These are phyloP conservation scores for Salticus scenicus DNA, from an alignment of 2,888 invertebrate species.

Conservation along the genomic window DNA sequence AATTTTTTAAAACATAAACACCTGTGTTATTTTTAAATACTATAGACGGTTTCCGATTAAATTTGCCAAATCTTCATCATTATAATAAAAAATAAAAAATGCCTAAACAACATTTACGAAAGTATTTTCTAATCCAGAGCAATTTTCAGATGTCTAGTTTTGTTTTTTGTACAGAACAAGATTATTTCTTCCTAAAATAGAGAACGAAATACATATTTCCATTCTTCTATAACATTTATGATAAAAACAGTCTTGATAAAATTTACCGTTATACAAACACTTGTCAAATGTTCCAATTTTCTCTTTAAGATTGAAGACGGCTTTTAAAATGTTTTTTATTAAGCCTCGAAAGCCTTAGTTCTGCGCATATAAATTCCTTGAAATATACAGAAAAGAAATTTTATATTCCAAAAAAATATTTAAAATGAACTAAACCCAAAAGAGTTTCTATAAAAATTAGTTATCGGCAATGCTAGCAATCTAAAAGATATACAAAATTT, in stretches of 20 bases:
- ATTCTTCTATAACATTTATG: background rate
- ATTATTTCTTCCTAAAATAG: too few species aligned
- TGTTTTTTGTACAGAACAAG: too few species aligned
- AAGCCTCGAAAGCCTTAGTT: background rate
- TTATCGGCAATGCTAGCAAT: background rate
- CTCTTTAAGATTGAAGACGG: background rate
- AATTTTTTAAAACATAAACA: too few species aligned
- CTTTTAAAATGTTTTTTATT: background rate
- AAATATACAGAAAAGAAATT: background rate
- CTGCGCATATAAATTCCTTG: background rate
- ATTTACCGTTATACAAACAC: background rate
- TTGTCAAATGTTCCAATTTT: background rate
- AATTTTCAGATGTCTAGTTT: too few species aligned
- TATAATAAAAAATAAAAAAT: too few species aligned
- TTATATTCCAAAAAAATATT: background rate
- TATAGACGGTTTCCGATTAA: too few species aligned
- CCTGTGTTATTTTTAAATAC: too few species aligned
- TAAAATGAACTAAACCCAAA: conserved; percentile 5
- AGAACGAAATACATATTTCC: too few species aligned
- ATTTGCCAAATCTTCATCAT: too few species aligned
- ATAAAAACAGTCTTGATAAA: background rate
- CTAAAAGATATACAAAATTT: background rate
- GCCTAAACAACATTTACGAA: too few species aligned
- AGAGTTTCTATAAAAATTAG: background rate
- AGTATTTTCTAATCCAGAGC: too few species aligned